Evolutionary conservation across 2,888 invertebrate genomes (phyloP).

Genomic region (Acleris holmiana): DNA sequence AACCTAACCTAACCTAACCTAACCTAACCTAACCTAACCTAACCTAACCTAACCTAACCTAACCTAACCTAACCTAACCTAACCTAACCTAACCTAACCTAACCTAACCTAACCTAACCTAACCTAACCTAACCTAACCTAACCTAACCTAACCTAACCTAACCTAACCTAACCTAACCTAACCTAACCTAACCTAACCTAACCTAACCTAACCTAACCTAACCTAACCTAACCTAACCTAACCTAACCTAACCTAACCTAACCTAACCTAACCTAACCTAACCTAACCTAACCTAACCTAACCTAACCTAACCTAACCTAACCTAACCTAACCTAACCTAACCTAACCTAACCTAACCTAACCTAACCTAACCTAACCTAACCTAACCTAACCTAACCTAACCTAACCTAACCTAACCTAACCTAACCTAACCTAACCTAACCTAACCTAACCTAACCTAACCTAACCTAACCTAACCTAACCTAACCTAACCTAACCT

Average conservation of each 20-base stretch:
- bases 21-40: conserved; percentile 3
- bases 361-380: conserved; percentile 13
- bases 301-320: conserved; percentile 13
- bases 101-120: conserved; percentile 13
- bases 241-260: conserved; percentile 13
- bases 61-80: conserved; percentile 13
- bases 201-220: conserved; percentile 13
- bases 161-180: conserved; percentile 13
- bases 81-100: conserved; percentile 13
- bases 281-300: conserved; percentile 13
- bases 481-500: conserved; percentile 13
- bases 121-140: conserved; percentile 13
- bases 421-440: conserved; percentile 13
- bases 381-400: conserved; percentile 13
- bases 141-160: conserved; percentile 13
- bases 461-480: conserved; percentile 13
- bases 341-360: conserved; percentile 13
- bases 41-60: conserved; percentile 13
- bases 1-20: conserved; percentile 1
- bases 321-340: conserved; percentile 13
- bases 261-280: conserved; percentile 13
- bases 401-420: conserved; percentile 13
- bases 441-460: conserved; percentile 13
- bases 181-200: conserved; percentile 13
- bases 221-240: conserved; percentile 13